Evolutionary conservation across 2,888 invertebrate species (phyloP), one percentile per base, ranked within the genome.

Genomic region (Drosophila mimetica): DNA sequence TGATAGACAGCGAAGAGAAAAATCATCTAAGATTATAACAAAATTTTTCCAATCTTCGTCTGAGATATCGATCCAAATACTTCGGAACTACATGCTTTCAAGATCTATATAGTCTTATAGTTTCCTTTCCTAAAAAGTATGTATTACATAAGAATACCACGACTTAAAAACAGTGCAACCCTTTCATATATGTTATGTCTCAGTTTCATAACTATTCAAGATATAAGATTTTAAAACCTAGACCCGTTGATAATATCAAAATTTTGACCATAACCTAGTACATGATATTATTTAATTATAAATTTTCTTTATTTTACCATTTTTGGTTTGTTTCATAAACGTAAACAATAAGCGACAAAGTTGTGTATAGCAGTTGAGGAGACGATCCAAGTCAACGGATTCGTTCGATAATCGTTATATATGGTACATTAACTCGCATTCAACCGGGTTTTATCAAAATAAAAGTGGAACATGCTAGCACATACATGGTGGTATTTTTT

Each of bases 271-370:
- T n/a, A n/a, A n/a, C n/a, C n/a, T n/a, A n/a, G n/a, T n/a, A n/a
- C n/a, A n/a, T n/a, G n/a, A n/a, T n/a, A 41, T 20, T 6, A 8
- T 41, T 14, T 59, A 22, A 71, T 63, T 58, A 59, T 28, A 41
- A 58, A 74, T 48, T 79, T 72, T 72, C 44, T 77, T 80, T 81
- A 71, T 79, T 79, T 74, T 47, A 60, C 46, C 74, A 61, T 59
- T 75, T 77, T 58, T 64, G 44, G 64, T 53, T 71, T 63, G 54
- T 69, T 69, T 75, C 41, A 65, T 69, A 60, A 79, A 77, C 53
- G 61, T 77, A 58, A 77, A 77, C 67, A 75, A 65, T 67, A 58
- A 50, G 41, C 54, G 65, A 67, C 53, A 61, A 58, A 36, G 16
- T 52, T 59, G 42, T 61, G 53, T 58, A 36, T 57, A 53, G 50